These are phyloP conservation scores for Leptodactylus fuscus DNA, from an alignment of 2,113 vertebrate species.

Conservation along the genomic window DNA sequence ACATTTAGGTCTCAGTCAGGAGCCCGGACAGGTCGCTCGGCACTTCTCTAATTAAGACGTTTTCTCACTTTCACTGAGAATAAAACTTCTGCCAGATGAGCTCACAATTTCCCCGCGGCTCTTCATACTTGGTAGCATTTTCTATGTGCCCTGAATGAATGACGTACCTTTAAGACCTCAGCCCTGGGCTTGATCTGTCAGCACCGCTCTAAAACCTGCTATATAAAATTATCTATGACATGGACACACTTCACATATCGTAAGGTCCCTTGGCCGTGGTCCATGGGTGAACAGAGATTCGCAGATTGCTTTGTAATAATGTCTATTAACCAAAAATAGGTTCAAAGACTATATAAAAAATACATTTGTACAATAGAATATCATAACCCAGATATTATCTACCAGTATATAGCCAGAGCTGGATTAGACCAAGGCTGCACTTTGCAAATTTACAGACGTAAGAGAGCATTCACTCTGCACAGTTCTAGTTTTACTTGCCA, in stretches of 20 bases:
- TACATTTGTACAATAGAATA: too few species aligned
- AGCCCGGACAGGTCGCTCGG: conserved; percentile 19
- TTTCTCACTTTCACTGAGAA: conserved; percentile 34
- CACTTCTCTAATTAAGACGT: conserved; percentile 23
- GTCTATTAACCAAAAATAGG: background rate
- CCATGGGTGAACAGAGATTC: background rate
- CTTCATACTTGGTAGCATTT: conserved; percentile 60
- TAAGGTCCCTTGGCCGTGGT: background rate
- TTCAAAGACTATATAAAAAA: background rate
- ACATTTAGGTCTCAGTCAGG: background rate
- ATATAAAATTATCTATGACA: conserved; percentile 75
- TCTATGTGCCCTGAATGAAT: conserved; percentile 43
- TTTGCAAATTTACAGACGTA: too few species aligned
- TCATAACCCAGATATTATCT: too few species aligned
- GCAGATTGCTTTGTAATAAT: background rate
- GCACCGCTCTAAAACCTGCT: conserved; percentile 66
- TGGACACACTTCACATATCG: conserved; percentile 16
- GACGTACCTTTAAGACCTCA: conserved; percentile 63
- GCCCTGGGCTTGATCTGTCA: conserved; percentile 79
- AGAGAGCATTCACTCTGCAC: too few species aligned
- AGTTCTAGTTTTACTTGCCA: too few species aligned
- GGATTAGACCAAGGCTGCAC: too few species aligned
- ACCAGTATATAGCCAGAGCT: too few species aligned
- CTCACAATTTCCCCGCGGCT: conserved; percentile 72
- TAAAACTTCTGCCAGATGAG: conserved; percentile 63